Evolutionary conservation across 1,140 invertebrate species (phyloP).

Genomic region (Drosophila arawakana): DNA sequence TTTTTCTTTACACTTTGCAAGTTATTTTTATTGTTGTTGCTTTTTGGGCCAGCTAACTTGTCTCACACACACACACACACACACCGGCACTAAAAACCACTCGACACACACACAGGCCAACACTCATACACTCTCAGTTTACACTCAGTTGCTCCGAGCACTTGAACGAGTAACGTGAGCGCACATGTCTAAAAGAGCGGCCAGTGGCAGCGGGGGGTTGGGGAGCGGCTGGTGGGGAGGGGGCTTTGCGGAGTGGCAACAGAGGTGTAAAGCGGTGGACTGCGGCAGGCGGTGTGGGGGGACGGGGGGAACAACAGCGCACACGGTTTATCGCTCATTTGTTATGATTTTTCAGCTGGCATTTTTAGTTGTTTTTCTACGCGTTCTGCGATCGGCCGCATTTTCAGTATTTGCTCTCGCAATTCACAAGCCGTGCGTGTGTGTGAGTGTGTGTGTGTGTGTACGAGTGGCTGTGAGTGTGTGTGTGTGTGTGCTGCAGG

Average conservation of each 20-base stretch:
- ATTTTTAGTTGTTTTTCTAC: conserved; percentile 81
- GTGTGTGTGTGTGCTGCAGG: conserved; percentile 1
- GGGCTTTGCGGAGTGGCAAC: background rate
- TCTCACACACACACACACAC: conserved; percentile 31
- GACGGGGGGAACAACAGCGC: background rate
- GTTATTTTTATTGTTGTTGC: conserved; percentile 20
- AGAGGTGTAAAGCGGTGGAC: background rate
- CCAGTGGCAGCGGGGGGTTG: background rate
- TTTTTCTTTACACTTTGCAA: conserved; percentile 40
- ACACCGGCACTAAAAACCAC: conserved; percentile 5
- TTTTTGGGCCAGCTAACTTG: conserved; percentile 36
- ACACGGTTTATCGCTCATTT: conserved; percentile 63
- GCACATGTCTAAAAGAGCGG: background rate
- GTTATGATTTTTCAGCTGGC: conserved; percentile 80
- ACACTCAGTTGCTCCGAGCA: conserved; percentile 32
- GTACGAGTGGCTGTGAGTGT: conserved; percentile 1
- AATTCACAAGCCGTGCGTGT: conserved; percentile 16
- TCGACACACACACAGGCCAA: conserved; percentile 28
- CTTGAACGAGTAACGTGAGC: conserved; percentile 34
- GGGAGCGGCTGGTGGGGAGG: background rate
- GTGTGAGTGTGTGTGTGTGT: conserved; percentile 3
- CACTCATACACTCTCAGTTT: conserved; percentile 7
- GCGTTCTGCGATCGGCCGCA: conserved; percentile 80
- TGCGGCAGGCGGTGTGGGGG: background rate
- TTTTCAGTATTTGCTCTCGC: conserved; percentile 44